phyloP scores from a whole-genome alignment of 2,888 invertebrate genomes.

The Dryobotodes eremita region DNA sequence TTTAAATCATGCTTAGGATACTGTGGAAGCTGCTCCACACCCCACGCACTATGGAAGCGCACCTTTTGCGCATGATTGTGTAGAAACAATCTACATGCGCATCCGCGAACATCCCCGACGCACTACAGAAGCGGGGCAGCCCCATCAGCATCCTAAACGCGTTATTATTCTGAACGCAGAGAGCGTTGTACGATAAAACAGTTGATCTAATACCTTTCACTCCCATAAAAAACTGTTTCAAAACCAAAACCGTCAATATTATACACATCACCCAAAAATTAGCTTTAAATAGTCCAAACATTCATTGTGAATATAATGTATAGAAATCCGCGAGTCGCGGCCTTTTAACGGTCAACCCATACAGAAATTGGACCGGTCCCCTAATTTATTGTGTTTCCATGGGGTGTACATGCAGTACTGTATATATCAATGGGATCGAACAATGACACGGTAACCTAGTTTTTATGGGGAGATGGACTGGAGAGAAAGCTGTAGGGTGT shows the following conservation, averaged over 20 bases:
- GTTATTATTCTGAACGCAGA: no score
- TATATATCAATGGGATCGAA: slow-evolving; percentile 49
- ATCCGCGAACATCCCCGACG: no score
- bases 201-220: background rate
- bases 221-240: background rate
- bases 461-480: slow-evolving; percentile 34
- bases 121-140: no score
- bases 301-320: slow-evolving; percentile 25
- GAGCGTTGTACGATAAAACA: no score
- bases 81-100: no score
- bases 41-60: no score
- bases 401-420: slow-evolving; percentile 40
- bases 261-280: slow-evolving; percentile 26
- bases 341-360: slow-evolving; percentile 65
- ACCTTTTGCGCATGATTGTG: no score
- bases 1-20: no score
- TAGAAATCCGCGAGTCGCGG: slow-evolving; percentile 32
- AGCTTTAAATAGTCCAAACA: slow-evolving; percentile 41
- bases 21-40: no score
- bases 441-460: slow-evolving; percentile 64
- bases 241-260: background rate
- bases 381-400: slow-evolving; percentile 36
- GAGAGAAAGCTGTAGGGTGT: slow-evolving; percentile 16
- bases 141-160: no score
- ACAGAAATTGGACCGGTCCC: slow-evolving; percentile 66